These are phyloP conservation scores for Itoplectis maculator DNA, from an alignment of 2,888 invertebrate genomes.

Conservation along the genomic window DNA sequence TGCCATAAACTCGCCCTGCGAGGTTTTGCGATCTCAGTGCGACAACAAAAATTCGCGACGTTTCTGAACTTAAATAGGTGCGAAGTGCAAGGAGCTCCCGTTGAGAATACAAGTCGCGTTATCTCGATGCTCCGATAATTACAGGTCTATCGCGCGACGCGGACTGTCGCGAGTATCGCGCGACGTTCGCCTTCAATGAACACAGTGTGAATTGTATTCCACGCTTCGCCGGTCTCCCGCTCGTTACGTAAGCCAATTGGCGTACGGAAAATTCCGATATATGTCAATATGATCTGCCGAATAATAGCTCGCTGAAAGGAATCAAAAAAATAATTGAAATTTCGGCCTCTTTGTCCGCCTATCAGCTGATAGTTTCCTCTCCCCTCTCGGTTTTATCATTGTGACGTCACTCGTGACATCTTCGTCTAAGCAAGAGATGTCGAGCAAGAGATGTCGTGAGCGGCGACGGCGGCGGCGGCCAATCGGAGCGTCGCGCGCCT, in stretches of 20 bases:
- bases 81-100: not conserved
- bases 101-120: conserved; percentile 5
- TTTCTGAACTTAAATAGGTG: not conserved
- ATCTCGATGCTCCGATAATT: conserved; percentile 1
- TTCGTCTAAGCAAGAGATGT: too few species aligned
- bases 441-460: too few species aligned
- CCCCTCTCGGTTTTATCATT: not conserved
- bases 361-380: not conserved
- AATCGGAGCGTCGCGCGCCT: not conserved
- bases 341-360: not conserved
- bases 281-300: too few species aligned
- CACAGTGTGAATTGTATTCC: not conserved
- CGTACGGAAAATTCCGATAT: not conserved
- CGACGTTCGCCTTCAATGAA: conserved; percentile 32
- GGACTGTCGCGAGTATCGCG: conserved; percentile 10
- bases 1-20: conserved; percentile 56
- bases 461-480: too few species aligned
- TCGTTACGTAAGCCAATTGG: conserved; percentile 16
- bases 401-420: not conserved
- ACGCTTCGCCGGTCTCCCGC: not conserved
- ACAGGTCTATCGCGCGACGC: conserved; percentile 20
- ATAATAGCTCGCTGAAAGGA: too few species aligned
- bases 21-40: not conserved
- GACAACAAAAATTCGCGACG: not conserved
- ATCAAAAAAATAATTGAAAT: not conserved